Evolutionary conservation across 1,140 invertebrate species (phyloP).

Genomic region (Zophobas morio): DNA sequence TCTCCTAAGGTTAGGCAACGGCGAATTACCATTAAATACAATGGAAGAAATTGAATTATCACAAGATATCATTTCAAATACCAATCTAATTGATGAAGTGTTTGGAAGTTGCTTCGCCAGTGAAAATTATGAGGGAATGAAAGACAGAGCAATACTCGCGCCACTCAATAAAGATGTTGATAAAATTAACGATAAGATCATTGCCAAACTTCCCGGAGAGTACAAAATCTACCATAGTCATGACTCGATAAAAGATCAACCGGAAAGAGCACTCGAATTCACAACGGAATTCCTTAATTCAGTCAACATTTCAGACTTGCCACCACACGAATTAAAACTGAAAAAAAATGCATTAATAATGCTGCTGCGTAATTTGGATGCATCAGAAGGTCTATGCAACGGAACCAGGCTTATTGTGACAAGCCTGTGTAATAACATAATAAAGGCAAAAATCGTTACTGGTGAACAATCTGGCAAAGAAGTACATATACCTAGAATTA

Average conservation of each 20-base stretch:
- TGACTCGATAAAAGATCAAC: not conserved
- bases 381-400: slow-evolving; percentile 54
- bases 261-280: not conserved
- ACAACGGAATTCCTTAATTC: slow-evolving; percentile 56
- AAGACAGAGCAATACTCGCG: slow-evolving; percentile 51
- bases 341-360: slow-evolving; percentile 55
- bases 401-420: slow-evolving; percentile 52
- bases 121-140: slow-evolving; percentile 47
- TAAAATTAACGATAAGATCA: slow-evolving; percentile 55
- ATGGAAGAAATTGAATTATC: too few species aligned
- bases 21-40: too few species aligned
- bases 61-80: too few species aligned
- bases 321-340: slow-evolving; percentile 55
- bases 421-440: slow-evolving; percentile 50
- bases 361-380: slow-evolving; percentile 53
- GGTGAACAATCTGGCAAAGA: slow-evolving; percentile 63
- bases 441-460: slow-evolving; percentile 55
- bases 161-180: slow-evolving; percentile 53
- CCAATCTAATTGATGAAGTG: too few species aligned
- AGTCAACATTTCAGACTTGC: slow-evolving; percentile 50
- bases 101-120: too few species aligned
- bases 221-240: slow-evolving; percentile 6
- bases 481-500: slow-evolving; percentile 66
- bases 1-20: too few species aligned
- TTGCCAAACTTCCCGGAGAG: slow-evolving; percentile 49